A percentile compares a stretch with the other conserved stretches of the same genome.
phyloP scores from a whole-genome alignment of 2,797 vertebrate genomes.

The Manis pentadactyla region DNA sequence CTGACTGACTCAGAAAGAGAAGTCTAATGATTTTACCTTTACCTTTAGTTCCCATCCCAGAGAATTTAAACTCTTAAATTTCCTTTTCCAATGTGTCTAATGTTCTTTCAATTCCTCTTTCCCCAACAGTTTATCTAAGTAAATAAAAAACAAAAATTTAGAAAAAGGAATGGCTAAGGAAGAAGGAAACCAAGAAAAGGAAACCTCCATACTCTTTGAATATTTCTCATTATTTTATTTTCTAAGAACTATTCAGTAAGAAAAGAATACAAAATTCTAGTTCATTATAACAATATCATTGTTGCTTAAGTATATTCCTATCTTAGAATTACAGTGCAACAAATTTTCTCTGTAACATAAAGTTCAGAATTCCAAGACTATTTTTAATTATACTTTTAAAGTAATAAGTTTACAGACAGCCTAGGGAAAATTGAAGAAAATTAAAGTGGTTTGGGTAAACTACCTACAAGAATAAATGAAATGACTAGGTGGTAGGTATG shows the following conservation, averaged over 20 bases:
- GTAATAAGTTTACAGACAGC: not conserved
- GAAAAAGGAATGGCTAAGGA: not conserved
- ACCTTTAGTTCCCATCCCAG: accelerated
- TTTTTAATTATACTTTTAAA: not conserved
- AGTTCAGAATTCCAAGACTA: not conserved
- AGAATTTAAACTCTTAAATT: not conserved
- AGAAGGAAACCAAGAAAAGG: not conserved
- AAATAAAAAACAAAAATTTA: not conserved
- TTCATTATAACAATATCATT: not conserved
- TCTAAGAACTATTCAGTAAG: not conserved
- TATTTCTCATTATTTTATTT: conserved; percentile 19
- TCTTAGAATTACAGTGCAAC: not conserved
- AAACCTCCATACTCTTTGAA: not conserved
- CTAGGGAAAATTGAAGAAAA: not conserved
- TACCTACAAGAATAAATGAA: not conserved
- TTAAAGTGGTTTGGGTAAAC: not conserved
- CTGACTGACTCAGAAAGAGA: not conserved
- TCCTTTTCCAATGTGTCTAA: not conserved
- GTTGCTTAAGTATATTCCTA: not conserved
- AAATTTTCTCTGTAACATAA: not conserved
- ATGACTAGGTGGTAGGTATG: not conserved
- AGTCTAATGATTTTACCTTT: not conserved
- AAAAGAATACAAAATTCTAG: not conserved
- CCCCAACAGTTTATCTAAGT: not conserved
- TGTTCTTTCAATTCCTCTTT: not conserved